Evolutionary conservation across 1,140 invertebrate species (phyloP).

Genomic region (Forficula auricularia): DNA sequence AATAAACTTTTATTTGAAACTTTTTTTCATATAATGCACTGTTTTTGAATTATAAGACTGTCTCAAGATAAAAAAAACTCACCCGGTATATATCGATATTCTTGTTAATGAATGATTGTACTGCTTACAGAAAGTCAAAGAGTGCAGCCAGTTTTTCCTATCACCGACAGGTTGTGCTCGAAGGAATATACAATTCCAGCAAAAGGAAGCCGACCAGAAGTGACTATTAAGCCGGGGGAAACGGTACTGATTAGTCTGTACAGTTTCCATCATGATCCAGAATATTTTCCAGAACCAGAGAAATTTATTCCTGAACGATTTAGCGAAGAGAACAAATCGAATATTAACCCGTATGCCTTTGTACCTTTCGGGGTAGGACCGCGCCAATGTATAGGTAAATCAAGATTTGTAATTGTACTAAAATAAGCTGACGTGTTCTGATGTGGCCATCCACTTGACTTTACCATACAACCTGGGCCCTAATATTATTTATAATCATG

Average conservation of each 20-base stretch:
- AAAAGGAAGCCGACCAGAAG: conserved; percentile 8
- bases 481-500: too few species aligned
- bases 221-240: conserved; percentile 18
- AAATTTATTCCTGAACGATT: conserved; percentile 35
- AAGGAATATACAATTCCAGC: conserved; percentile 18
- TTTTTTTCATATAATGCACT: too few species aligned
- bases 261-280: conserved; percentile 31
- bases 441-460: too few species aligned
- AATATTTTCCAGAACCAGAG: conserved; percentile 30
- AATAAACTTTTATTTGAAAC: too few species aligned
- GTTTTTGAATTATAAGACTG: too few species aligned
- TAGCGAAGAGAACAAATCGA: conserved; percentile 25
- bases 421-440: too few species aligned
- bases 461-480: too few species aligned
- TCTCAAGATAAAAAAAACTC: too few species aligned
- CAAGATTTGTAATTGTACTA: too few species aligned
- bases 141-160: conserved; percentile 33
- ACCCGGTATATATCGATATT: too few species aligned
- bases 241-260: conserved; percentile 26
- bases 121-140: conserved; percentile 31
- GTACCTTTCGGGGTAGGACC: conserved; percentile 37
- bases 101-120: too few species aligned
- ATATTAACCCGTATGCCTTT: conserved; percentile 24
- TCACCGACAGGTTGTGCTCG: conserved; percentile 28
- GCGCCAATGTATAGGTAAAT: conserved; percentile 29